Evolutionary conservation across 2,113 vertebrate species (phyloP), one percentile per base, ranked within the genome.

Genomic region (Crypturellus undulatus): DNA sequence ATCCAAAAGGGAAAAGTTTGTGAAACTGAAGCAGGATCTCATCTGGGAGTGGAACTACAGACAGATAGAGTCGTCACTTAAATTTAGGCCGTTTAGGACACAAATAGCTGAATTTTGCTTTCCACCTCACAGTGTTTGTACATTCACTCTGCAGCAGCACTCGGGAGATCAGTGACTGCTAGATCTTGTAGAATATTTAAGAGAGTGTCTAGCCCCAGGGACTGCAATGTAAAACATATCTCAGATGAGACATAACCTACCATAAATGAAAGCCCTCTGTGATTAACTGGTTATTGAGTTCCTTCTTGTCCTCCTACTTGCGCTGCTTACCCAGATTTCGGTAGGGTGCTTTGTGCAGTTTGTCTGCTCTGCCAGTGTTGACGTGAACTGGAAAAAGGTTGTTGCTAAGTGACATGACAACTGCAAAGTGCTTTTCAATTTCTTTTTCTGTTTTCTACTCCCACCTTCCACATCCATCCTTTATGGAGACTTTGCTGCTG

Each of bases 381-480:
- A 81, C 76, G 92, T 63, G 79, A 88, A 87, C 40, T 19, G 76
- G 89, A 62, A 93, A 94, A 60, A 77, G 62, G 59, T 84, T 89
- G 82, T 90, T 94, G 93, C 96, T 95, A 87, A 92, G 94, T 93
- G 91, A 95, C 82, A 91, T 89, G 91, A 95, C 64, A 85, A 94
- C 95, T 89, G 81, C 85, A 95, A 97, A 93, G 70, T 34, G 51
- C 92, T 94, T 87, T 90, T 95, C 91, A 80, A 83, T 91, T 75
- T 95, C 64, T 87, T 79, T 76, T 70, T 88, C 87, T 93, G 90
- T 89, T 95, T 95, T 93, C 90, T 89, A 68, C 96, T 94, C 93
- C 94, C 96, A 96, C 93, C 78, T 94, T 97, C 84, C 76, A 38
- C 73, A 36, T 62, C 89, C 90, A 77, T 71, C 90, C 92, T 96